These are phyloP conservation scores for Drosophila nigricruria DNA, from an alignment of 2,888 invertebrate species.

Conservation along the genomic window DNA sequence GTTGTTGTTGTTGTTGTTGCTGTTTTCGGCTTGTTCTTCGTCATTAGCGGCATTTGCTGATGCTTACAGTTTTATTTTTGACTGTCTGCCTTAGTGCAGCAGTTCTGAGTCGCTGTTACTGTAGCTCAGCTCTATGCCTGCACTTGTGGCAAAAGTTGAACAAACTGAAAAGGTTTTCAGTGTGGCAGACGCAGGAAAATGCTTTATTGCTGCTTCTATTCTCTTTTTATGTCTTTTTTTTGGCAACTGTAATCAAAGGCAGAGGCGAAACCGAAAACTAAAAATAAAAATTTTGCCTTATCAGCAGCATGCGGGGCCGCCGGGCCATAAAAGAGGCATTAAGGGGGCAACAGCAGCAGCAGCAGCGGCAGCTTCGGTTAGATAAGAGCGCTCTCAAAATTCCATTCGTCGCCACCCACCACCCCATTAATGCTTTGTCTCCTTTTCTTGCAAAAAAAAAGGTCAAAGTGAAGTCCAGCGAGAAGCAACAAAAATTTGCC, in stretches of 20 bases:
- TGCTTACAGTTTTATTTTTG: conserved; percentile 21
- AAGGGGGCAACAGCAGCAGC: conserved; percentile 5
- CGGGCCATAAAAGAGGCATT: conserved; percentile 31
- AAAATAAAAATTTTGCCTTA: conserved; percentile 44
- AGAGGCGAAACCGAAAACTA: conserved; percentile 31
- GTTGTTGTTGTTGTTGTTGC: conserved; percentile 22
- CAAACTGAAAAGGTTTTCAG: conserved; percentile 19
- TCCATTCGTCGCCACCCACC: background rate
- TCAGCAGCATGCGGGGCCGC: conserved; percentile 30
- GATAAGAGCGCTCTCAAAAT: conserved; percentile 37
- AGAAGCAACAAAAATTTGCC: conserved; percentile 12
- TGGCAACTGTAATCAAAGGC: conserved; percentile 25
- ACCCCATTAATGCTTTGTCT: background rate
- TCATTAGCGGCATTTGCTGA: conserved; percentile 29
- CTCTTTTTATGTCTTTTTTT: conserved; percentile 19
- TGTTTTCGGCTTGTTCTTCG: conserved; percentile 26
- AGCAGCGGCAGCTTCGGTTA: conserved; percentile 14
- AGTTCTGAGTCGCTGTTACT: background rate
- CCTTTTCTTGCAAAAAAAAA: conserved; percentile 4
- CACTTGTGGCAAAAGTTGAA: conserved; percentile 38
- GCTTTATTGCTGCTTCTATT: conserved; percentile 2
- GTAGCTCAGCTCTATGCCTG: conserved; percentile 1
- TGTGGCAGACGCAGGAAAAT: conserved; percentile 2
- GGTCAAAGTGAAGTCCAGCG: conserved; percentile 6
- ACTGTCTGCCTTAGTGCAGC: conserved; percentile 10